Base-by-base conservation (phyloP, 2,797 vertebrate genomes). In the Xenopus petersii region DNA sequence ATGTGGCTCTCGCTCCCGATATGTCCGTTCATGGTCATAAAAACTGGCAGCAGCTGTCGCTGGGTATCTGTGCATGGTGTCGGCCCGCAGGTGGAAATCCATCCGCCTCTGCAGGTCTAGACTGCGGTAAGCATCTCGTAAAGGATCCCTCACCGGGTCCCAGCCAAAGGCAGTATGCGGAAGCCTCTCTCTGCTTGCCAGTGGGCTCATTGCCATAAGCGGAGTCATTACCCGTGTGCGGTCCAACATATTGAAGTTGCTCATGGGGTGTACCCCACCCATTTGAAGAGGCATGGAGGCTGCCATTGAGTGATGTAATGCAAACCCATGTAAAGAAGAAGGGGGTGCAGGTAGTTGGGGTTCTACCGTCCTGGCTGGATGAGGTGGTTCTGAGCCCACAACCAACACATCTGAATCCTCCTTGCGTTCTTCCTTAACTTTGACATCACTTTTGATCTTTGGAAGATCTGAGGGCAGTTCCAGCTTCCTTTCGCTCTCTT, bases 401-500 rank as follows among this genome's bases (percentile, higher is more conserved):
- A 96, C 93, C 81, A 97, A 86, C 55, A 93, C 92, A 5, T 97
- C 95, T 15, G 90, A 90, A 24, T 98, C 98, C 85, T 99, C 96
- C 69, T 96, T 93, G 74, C 93, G 90, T 85, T 99, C 98, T 88
- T 99, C 96, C 81, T 99, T 99, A 84, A 99, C 96, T 88, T 97
- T 98, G 87, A 97, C 93, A 81, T 95, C 93, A 13, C 93, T 94
- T 86, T 94, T 96, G 42, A 95, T 91, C 88, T 96, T 96, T 87
- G 94, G 92, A 46, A 93, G 90, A 79, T 93, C 90, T 0, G 93
- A 85, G 11, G 90, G 82, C 73, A 93, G 91, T 82, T 88, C 85
- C 0, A 88, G 77, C 81, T 96, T 96, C 55, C 94, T 90, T 69
- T 96, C 94, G n/a, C 83, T 85, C 67, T 97, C 95, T 85, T 96